Evolutionary conservation across 2,888 invertebrate species (phyloP), one percentile per base, ranked within the genome.

Genomic region (Notodromas monacha): DNA sequence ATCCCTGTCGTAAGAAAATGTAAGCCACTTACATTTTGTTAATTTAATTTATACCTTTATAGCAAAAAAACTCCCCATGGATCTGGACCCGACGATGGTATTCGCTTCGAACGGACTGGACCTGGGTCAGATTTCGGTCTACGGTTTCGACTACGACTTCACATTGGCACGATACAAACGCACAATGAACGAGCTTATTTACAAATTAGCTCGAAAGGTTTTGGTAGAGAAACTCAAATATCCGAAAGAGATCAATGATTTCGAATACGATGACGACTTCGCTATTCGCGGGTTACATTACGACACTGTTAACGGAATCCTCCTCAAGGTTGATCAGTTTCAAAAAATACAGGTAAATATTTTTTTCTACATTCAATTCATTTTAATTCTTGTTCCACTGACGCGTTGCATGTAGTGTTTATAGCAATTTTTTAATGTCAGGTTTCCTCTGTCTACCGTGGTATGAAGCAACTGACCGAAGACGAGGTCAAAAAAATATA

Each of bases 111-210:
- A 92, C 54, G 86, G 89, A 45, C 55, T 89, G 33, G 72, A 84
- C 48, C 54, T 92, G 31, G 61, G 68, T 37, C 73, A 81, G 50
- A 74, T 92, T 26, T 64, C 73, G 43, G 77, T 86, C 1, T 86
- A 84, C 56, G 79, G 92, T 26, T 92, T 92, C 55, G 92, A 92
- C 52, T 92, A 92, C 55, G 92, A 92, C 50, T 92, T 92, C 50
- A 92, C 92, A 0, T 50, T 92, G 41, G 89, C 89, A 2, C 74
- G 77, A 41, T 92, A 92, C 48, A 81, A 76, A 43, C 69, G 73
- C 6, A 62, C 68, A 12, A 55, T 92, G 45, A 77, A 86, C 46
- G 65, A 67, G 45, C 57, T 89, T 29, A 60, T 92, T 12, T 92
- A 86, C 47, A 70, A 76, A 46, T 57, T 86, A 36, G 86, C 81